Conservation (phyloP, 2,113 vertebrate genomes). For the Triplophysa tibetana region DNA sequence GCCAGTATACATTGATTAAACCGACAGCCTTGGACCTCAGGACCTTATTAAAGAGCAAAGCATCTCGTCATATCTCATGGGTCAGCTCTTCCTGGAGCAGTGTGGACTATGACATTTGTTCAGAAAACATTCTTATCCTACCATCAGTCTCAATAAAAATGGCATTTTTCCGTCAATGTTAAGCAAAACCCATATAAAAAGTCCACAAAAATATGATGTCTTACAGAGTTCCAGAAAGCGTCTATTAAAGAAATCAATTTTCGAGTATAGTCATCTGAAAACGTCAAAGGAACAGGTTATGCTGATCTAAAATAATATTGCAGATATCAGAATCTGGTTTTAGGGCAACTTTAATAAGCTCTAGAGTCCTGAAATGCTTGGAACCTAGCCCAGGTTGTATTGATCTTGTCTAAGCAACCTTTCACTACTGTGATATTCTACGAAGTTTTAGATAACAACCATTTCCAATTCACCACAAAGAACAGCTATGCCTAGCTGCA, state of each 20-base stretch:
- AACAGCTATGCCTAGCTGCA: too few relatives aligned
- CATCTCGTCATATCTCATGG: too few relatives aligned
- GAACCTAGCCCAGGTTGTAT: constrained; percentile 44
- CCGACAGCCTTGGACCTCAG: too few relatives aligned
- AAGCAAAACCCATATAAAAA: constrained; percentile 2
- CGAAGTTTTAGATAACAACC: constrained; percentile 36
- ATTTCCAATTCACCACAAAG: too few relatives aligned
- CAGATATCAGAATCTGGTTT: constrained; percentile 49
- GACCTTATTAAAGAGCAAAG: too few relatives aligned
- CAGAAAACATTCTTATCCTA: too few relatives aligned
- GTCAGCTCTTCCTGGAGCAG: too few relatives aligned
- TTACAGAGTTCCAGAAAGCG: constrained; percentile 14
- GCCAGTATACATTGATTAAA: too few relatives aligned
- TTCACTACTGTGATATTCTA: constrained; percentile 30
- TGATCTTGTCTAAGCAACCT: constrained; percentile 53
- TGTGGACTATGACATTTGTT: too few relatives aligned
- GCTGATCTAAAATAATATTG: constrained; percentile 59
- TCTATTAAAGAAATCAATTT: constrained; percentile 50
- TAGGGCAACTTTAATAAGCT: constrained; percentile 60
- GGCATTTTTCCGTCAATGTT: too few relatives aligned
- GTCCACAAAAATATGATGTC: constrained; percentile 8
- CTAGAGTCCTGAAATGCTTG: constrained; percentile 42
- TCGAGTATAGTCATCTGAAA: constrained; percentile 37
- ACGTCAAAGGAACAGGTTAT: constrained; percentile 33
- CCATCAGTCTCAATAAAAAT: too few relatives aligned